These are phyloP conservation scores for Pangasius djambal DNA, from an alignment of 2,797 vertebrate genomes.

Conservation along the genomic window DNA sequence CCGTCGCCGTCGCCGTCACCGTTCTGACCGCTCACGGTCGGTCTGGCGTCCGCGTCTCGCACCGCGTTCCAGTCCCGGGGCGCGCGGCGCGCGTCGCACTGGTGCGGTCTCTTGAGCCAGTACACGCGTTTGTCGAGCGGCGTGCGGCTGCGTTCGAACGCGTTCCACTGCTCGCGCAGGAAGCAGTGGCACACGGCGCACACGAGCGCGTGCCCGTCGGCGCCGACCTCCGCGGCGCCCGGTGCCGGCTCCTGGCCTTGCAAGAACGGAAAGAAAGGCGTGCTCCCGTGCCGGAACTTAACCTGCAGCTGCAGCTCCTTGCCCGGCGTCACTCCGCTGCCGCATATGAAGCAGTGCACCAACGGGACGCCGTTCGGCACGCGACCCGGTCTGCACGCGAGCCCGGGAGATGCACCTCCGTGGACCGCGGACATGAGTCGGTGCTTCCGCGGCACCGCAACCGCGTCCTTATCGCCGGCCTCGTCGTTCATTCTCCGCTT, in stretches of 20 bases:
- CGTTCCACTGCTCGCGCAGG: constrained; percentile 93
- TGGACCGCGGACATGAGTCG: constrained; percentile 84
- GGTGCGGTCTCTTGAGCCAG: constrained; percentile 93
- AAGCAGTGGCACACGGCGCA: constrained; percentile 96
- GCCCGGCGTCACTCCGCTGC: constrained; percentile 87
- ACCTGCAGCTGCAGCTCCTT: constrained; percentile 86
- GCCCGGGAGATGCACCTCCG: constrained; percentile 74
- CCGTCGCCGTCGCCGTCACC: constrained; percentile 75
- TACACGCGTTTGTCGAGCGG: constrained; percentile 97
- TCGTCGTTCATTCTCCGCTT: constrained; percentile 78
- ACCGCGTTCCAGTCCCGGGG: constrained; percentile 78
- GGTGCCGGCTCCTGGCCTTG: constrained; percentile 94
- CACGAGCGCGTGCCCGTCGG: constrained; percentile 86
- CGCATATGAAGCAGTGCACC: constrained; percentile 91
- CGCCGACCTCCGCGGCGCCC: constrained; percentile 83
- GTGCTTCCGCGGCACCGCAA: constrained; percentile 84
- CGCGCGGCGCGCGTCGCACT: constrained; percentile 84
- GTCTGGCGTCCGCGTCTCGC: constrained; percentile 70
- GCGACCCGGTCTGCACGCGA: constrained; percentile 71
- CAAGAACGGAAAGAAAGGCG: constrained; percentile 91
- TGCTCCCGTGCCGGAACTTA: constrained; percentile 74
- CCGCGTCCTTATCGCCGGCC: constrained; percentile 73
- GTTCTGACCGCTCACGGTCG: constrained; percentile 66
- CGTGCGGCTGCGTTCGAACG: constrained; percentile 92
- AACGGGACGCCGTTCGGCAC: constrained; percentile 69